These are phyloP conservation scores for Machimus rusticus DNA, from an alignment of 2,888 invertebrate species.

Conservation along the genomic window DNA sequence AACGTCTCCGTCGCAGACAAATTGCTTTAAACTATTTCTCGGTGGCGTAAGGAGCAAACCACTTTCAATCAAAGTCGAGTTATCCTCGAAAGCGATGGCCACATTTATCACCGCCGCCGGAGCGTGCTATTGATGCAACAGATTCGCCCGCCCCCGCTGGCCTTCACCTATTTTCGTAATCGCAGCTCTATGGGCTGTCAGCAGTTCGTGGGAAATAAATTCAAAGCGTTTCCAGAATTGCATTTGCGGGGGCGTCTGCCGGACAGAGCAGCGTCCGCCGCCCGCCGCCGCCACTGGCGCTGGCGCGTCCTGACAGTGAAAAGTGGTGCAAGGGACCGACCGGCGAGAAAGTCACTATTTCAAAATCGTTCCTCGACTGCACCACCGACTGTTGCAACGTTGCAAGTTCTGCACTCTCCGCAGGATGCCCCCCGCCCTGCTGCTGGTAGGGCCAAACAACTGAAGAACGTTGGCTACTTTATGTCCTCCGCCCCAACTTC, in stretches of 20 bases:
- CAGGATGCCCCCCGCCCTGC: neutral
- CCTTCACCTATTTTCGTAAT: slow-evolving; percentile 25
- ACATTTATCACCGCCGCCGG: neutral
- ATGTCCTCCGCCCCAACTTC: slow-evolving; percentile 1
- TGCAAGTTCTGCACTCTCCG: neutral
- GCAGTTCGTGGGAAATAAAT: slow-evolving; percentile 15
- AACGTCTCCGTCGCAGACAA: neutral
- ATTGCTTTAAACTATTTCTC: neutral
- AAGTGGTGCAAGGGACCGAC: neutral
- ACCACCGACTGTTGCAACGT: neutral
- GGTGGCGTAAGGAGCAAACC: neutral
- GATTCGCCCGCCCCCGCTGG: neutral
- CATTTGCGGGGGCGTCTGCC: neutral
- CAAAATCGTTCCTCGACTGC: neutral
- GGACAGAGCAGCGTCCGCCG: too few species aligned
- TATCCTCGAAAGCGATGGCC: neutral
- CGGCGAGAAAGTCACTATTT: neutral
- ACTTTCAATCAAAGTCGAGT: neutral
- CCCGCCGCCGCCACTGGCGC: neutral
- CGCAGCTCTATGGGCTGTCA: neutral
- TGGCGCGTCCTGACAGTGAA: slow-evolving; percentile 3
- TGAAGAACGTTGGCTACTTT: neutral
- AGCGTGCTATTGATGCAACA: slow-evolving; percentile 15
- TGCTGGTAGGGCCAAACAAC: neutral
- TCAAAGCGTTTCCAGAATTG: neutral